Evolutionary conservation across 2,888 invertebrate genomes (phyloP).

Genomic region (Apamea monoglypha): DNA sequence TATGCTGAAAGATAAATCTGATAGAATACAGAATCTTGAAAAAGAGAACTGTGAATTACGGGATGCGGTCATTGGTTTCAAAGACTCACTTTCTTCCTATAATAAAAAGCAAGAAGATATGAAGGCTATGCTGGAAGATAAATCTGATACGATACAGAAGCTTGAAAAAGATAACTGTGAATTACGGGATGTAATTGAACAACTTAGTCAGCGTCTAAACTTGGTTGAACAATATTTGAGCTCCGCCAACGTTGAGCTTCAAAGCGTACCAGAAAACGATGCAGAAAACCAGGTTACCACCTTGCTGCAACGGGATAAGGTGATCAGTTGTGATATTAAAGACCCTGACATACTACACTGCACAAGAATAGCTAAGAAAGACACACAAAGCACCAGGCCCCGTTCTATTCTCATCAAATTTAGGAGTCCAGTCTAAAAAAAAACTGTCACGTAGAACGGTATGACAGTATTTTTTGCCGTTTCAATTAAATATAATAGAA

Average conservation of each 20-base stretch:
- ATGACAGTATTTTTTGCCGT: too few relatives aligned
- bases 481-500: neutral
- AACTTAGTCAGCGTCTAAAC: conserved; percentile 4
- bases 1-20: neutral
- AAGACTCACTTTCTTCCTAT: neutral
- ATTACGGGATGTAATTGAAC: conserved; percentile 1
- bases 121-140: conserved; percentile 3
- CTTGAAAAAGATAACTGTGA: conserved; percentile 12
- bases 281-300: conserved; percentile 3
- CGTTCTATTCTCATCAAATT: neutral
- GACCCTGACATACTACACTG: neutral
- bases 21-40: neutral
- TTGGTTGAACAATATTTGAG: neutral
- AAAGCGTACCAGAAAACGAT: neutral
- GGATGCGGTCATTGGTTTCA: neutral
- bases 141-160: conserved; percentile 2
- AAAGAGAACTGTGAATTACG: neutral
- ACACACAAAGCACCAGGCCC: neutral
- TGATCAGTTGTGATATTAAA: neutral
- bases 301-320: conserved; percentile 3
- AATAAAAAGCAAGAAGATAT: conserved; percentile 18
- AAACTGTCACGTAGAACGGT: too few relatives aligned
- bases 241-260: neutral
- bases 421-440: neutral
- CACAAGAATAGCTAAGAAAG: conserved; percentile 1